These are phyloP conservation scores for Palythoa caribaeorum DNA, from an alignment of 92 coral and sea anemone species.

Conservation along the genomic window DNA sequence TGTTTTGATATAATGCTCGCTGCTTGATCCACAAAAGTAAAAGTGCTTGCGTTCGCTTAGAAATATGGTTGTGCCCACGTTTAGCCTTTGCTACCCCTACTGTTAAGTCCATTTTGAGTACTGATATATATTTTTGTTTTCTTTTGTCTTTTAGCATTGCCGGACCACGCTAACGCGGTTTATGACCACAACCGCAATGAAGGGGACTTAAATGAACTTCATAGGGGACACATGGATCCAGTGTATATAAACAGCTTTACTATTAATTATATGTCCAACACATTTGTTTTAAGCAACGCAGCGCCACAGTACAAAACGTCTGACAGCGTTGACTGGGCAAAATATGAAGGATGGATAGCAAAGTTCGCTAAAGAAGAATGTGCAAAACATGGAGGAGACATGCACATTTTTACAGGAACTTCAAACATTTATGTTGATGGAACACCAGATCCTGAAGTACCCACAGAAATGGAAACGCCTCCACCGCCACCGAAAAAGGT, in stretches of 20 bases:
- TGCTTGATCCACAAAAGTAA: no score
- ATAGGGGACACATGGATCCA: conserved; percentile 15
- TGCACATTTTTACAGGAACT: background rate
- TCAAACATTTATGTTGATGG: background rate
- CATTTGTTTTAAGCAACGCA: no score
- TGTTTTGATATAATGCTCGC: no score
- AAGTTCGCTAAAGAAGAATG: background rate
- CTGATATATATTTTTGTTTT: background rate
- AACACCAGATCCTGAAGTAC: background rate
- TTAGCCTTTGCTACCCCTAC: no score
- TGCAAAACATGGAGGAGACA: background rate
- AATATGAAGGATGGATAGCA: background rate
- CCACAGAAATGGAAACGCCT: background rate
- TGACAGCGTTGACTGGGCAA: background rate
- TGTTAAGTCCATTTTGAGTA: no score
- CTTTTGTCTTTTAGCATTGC: background rate
- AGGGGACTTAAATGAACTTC: background rate
- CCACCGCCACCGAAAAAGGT: background rate
- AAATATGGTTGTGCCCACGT: no score
- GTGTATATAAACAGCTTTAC: background rate
- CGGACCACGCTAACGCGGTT: background rate
- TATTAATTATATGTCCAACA: background rate
- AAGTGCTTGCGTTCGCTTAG: no score
- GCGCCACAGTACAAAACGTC: background rate
- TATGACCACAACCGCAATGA: background rate